These are phyloP conservation scores for Odontothrips loti DNA, from an alignment of 2,888 invertebrate genomes.

Conservation along the genomic window DNA sequence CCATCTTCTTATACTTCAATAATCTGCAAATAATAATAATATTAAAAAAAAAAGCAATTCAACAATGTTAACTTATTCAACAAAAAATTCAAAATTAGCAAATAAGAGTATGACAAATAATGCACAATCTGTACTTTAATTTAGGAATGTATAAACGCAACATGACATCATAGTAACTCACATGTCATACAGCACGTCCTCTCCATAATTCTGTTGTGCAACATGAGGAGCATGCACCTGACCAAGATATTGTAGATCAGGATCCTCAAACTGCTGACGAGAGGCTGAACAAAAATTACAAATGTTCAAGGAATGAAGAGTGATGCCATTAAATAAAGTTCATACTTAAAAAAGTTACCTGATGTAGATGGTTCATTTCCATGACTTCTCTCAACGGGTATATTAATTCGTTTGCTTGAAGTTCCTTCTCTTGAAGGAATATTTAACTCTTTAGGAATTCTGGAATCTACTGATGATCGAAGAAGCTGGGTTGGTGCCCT, in stretches of 20 bases:
- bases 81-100: neutral
- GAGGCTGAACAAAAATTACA: neutral
- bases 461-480: neutral
- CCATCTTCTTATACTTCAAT: neutral
- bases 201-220: neutral
- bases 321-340: neutral
- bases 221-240: neutral
- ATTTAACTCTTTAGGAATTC: neutral
- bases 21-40: neutral
- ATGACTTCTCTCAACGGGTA: neutral
- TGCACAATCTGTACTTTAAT: no score
- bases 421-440: neutral
- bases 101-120: neutral
- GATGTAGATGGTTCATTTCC: neutral
- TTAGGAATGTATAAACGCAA: no score
- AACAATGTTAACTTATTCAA: neutral
- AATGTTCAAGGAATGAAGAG: neutral
- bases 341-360: neutral
- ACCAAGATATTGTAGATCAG: neutral
- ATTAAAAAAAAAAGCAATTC: neutral
- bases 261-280: neutral
- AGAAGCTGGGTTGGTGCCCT: neutral
- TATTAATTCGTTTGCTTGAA: neutral
- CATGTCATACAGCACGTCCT: neutral
- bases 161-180: neutral